Conservation (phyloP, 2,888 invertebrate genomes). For the Anthoptus insignis region DNA sequence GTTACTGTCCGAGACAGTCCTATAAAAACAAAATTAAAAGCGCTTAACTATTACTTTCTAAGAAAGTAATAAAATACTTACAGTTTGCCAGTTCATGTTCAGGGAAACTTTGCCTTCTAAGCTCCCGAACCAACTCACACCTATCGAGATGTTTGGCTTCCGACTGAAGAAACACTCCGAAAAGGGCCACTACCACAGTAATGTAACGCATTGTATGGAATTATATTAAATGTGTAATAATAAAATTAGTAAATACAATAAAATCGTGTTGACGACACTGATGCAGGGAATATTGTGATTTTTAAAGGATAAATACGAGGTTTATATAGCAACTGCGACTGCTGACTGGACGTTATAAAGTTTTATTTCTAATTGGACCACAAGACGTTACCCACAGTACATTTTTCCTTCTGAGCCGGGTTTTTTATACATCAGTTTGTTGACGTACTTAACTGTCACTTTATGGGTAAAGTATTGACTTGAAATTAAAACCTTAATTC, state of each 20-base stretch:
- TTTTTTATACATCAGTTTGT: neutral
- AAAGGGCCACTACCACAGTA: constrained; percentile 33
- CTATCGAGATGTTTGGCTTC: constrained; percentile 57
- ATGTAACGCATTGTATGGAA: constrained; percentile 46
- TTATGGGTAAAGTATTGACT: no score
- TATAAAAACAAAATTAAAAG: no score
- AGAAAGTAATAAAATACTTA: no score
- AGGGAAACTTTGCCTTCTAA: constrained; percentile 66
- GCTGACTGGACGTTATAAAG: neutral
- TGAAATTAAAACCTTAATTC: no score
- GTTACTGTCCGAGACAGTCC: no score
- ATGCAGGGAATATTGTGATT: constrained; percentile 1
- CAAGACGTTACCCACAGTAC: neutral
- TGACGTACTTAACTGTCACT: neutral
- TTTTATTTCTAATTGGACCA: neutral
- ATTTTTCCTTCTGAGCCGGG: neutral
- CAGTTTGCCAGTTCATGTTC: constrained; percentile 64
- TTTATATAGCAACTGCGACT: constrained; percentile 10
- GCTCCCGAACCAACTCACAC: constrained; percentile 61
- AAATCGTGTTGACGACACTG: constrained; percentile 1
- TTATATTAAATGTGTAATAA: neutral
- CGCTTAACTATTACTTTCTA: no score
- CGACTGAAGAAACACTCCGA: constrained; percentile 40
- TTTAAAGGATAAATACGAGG: neutral
- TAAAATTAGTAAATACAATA: no score